A percentile compares a stretch with the other conserved stretches of the same genome.
phyloP scores from a whole-genome alignment of 2,797 vertebrate genomes.

The Tinamus major region DNA sequence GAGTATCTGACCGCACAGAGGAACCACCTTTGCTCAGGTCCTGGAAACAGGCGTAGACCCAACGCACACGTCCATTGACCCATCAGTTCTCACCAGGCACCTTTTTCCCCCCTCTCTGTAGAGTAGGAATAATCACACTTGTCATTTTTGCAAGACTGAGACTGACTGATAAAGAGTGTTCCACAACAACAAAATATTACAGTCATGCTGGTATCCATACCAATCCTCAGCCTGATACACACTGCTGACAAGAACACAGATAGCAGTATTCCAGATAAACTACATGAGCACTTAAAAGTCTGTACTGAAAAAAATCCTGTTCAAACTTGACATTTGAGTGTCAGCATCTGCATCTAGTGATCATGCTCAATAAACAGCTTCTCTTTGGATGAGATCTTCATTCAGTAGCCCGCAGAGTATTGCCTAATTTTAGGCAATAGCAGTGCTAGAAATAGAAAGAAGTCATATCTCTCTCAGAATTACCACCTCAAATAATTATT shows the following conservation, averaged over 20 bases:
- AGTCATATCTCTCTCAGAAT: not conserved
- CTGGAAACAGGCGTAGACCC: not conserved
- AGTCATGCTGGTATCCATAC: rapidly evolving
- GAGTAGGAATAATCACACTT: not conserved
- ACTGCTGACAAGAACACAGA: rapidly evolving
- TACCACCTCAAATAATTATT: not conserved
- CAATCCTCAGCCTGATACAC: rapidly evolving
- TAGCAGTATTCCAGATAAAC: not conserved
- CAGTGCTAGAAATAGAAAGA: not conserved
- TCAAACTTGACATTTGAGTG: not conserved
- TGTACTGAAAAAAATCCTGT: too few species aligned
- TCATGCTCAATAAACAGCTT: rapidly evolving
- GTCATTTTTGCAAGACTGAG: not conserved
- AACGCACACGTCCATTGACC: not conserved
- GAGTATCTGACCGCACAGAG: not conserved
- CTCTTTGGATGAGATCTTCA: not conserved
- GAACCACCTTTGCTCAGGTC: not conserved
- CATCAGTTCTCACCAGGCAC: not conserved
- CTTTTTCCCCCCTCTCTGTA: not conserved
- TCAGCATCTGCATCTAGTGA: not conserved
- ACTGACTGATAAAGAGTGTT: not conserved
- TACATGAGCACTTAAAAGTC: not conserved
- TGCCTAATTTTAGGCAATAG: not conserved
- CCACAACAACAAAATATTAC: not conserved
- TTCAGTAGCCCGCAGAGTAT: not conserved